Evolutionary conservation across 2,888 invertebrate genomes (phyloP).

Genomic region (Parnassius glacialis): DNA sequence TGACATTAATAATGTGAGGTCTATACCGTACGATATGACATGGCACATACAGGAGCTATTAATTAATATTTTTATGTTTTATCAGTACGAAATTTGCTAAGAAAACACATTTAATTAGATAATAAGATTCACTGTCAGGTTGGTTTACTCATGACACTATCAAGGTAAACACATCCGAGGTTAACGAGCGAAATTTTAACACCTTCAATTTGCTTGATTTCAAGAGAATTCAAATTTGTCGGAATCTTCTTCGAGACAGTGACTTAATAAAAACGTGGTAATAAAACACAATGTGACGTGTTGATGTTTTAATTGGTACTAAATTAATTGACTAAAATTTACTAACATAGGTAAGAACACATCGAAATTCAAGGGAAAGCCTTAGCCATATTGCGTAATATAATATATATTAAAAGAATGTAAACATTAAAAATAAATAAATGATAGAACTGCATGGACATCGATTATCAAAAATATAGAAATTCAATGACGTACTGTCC

Average conservation of each 20-base stretch:
- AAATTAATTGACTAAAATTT: conserved; percentile 70
- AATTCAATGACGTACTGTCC: too few species aligned
- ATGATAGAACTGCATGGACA: too few species aligned
- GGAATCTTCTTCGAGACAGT: too few species aligned
- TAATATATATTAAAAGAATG: too few species aligned
- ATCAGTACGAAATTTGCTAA: not conserved
- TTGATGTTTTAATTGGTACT: conserved; percentile 60
- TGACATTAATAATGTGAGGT: too few species aligned
- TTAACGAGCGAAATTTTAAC: not conserved
- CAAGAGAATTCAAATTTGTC: too few species aligned
- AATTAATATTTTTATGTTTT: not conserved
- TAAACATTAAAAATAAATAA: too few species aligned
- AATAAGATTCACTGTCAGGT: conserved; percentile 4
- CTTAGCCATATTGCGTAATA: not conserved
- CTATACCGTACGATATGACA: too few species aligned
- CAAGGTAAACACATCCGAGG: conserved; percentile 8
- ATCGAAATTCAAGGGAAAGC: conserved; percentile 27
- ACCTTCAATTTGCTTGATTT: too few species aligned
- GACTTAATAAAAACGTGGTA: too few species aligned
- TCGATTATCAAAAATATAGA: too few species aligned
- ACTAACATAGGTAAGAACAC: conserved; percentile 40
- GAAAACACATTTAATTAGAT: conserved; percentile 7
- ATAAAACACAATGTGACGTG: conserved; percentile 37
- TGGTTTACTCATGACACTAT: conserved; percentile 14
- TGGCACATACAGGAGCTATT: too few species aligned